These are phyloP conservation scores for Saturnia pavonia DNA, from an alignment of 2,888 invertebrate genomes.

Conservation along the genomic window DNA sequence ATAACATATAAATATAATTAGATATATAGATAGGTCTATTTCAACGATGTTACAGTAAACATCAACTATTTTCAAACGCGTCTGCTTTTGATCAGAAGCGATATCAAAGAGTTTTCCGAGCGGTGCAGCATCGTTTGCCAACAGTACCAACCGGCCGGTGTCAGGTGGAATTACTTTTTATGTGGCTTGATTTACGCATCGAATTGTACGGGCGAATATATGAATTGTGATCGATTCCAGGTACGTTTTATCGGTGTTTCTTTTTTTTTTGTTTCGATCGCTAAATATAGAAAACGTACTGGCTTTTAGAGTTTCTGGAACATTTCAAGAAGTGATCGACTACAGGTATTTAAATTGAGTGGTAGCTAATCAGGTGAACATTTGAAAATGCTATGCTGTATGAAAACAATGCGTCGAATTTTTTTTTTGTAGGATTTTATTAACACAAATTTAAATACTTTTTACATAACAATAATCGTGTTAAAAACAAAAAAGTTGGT, in stretches of 20 bases:
- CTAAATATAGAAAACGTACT: no score
- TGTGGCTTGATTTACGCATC: not conserved
- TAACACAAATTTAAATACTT: no score
- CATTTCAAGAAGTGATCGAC: no score
- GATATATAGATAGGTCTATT: conserved; percentile 29
- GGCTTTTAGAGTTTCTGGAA: no score
- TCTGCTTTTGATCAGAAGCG: conserved; percentile 47
- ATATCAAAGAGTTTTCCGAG: conserved; percentile 41
- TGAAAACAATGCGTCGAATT: no score
- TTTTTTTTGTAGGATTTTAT: no score
- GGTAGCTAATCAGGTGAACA: no score
- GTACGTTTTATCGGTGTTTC: not conserved
- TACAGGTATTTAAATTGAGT: no score
- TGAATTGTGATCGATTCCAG: conserved; percentile 4
- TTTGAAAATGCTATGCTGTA: no score
- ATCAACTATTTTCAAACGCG: conserved; percentile 46
- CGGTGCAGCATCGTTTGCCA: conserved; percentile 15
- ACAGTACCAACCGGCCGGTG: not conserved
- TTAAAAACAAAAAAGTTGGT: no score
- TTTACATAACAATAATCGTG: no score
- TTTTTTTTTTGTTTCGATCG: no score
- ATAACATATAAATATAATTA: conserved; percentile 21
- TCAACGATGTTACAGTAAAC: conserved; percentile 36
- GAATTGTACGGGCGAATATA: not conserved
- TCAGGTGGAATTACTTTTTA: not conserved